Conservation (phyloP, 2,888 invertebrate genomes). For the Torymus tubicola region DNA sequence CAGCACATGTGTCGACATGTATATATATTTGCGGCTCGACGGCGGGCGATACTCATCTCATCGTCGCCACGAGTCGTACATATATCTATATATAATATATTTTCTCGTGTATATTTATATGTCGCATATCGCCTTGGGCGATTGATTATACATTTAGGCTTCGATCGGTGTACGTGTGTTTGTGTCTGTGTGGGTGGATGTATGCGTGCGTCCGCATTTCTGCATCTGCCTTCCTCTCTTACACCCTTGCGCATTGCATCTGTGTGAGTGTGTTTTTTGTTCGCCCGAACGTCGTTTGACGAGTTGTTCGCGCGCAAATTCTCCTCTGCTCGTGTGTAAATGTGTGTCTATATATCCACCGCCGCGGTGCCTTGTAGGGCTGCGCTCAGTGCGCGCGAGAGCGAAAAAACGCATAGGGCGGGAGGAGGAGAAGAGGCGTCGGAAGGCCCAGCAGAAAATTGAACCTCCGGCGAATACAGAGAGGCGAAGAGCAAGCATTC, state of each 20-base stretch:
- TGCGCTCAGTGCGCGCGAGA: not conserved
- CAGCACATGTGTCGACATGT: no score
- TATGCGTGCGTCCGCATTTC: not conserved
- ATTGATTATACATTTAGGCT: conserved; percentile 53
- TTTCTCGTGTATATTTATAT: conserved; percentile 26
- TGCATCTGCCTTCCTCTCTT: no score
- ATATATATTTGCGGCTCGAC: conserved; percentile 21
- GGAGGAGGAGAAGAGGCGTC: no score
- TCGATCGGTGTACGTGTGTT: conserved; percentile 44
- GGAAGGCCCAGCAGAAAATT: no score
- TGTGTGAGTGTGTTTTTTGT: not conserved
- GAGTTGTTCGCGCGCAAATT: conserved; percentile 43
- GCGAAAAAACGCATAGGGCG: no score
- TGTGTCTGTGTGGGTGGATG: not conserved
- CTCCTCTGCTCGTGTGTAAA: conserved; percentile 2
- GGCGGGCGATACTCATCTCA: conserved; percentile 20
- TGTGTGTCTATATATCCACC: not conserved
- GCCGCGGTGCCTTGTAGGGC: not conserved
- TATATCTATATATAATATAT: conserved; percentile 37
- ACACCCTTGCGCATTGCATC: no score
- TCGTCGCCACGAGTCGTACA: not conserved
- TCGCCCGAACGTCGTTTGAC: conserved; percentile 50
- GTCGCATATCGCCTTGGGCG: conserved; percentile 51
- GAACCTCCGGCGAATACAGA: no score
- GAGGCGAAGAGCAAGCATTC: conserved; percentile 1